Percentiles rank a stretch among this genome's conserved stretches.
phyloP scores from a whole-genome alignment of 2,113 vertebrate species.

The Vulpes lagopus region DNA sequence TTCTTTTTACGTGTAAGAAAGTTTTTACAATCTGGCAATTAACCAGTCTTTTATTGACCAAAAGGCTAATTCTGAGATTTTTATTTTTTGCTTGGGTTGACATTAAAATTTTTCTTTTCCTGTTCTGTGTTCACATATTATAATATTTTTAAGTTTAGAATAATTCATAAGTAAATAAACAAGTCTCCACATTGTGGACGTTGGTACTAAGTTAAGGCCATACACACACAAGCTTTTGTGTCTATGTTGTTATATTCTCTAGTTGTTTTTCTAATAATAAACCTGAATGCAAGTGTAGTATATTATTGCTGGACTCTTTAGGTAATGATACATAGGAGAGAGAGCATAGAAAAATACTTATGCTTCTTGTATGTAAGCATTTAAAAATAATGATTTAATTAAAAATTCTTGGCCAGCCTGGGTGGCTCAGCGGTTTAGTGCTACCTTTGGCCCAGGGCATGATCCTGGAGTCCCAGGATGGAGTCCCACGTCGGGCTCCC shows the following conservation, averaged over 20 bases:
- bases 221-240: neutral
- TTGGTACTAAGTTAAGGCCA: constrained; percentile 14
- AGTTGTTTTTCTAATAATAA: constrained; percentile 56
- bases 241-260: neutral
- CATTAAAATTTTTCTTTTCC: constrained; percentile 47
- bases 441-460: no score
- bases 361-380: neutral
- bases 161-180: neutral
- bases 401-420: neutral
- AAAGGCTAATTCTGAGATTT: neutral
- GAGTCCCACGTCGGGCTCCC: no score
- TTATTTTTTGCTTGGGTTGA: neutral
- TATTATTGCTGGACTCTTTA: neutral
- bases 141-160: neutral
- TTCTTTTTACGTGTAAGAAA: neutral
- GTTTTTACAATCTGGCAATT: constrained; percentile 13
- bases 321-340: neutral
- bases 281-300: neutral
- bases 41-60: neutral
- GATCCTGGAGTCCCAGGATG: no score
- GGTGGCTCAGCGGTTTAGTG: no score
- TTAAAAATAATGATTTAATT: constrained; percentile 18
- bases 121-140: neutral
- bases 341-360: neutral
- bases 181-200: neutral